Base-by-base conservation (phyloP, 92 coral and sea anemone genomes). In the Heliopora coerulea region DNA sequence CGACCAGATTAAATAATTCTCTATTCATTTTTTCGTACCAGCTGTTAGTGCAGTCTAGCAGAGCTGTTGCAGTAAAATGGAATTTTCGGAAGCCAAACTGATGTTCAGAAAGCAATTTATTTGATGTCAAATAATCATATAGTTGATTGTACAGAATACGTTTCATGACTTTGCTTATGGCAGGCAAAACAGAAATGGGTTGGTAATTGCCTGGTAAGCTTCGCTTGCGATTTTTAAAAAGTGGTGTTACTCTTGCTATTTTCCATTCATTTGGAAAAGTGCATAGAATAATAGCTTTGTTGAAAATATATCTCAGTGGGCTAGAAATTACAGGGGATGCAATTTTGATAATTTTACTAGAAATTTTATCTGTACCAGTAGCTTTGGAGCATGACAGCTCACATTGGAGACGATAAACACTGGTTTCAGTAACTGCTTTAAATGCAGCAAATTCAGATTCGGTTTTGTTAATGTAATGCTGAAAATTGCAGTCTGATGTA, bases 31-130 rank as follows among this genome's bases (percentile, higher is more conserved):
- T n/a, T n/a, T n/a, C n/a, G n/a, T n/a, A n/a, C n/a, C n/a, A n/a
- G n/a, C n/a, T n/a, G n/a, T n/a, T n/a, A n/a, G n/a, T n/a, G n/a
- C n/a, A n/a, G n/a, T n/a, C n/a, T n/a, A n/a, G n/a, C n/a, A n/a
- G n/a, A n/a, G n/a, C n/a, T n/a, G n/a, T n/a, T n/a, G n/a, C n/a
- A n/a, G n/a, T n/a, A n/a, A n/a, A n/a, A n/a, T n/a, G n/a, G n/a
- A n/a, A n/a, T n/a, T n/a, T n/a, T n/a, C n/a, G 41, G 40, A 65
- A 42, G 12, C 54, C 72, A 18, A 54, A 65, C 48, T 65, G 72
- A 31, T 26, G 20, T 21, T 65, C 19, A 39, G 35, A 40, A 20
- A 61, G 27, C 26, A 65, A 3, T 11, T 65, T 35, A 27, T 65
- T 35, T 7, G 41, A n/a, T 21, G 28, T 65, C 3, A 65, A n/a